A percentile compares a stretch with the other conserved stretches of the same genome.
These are phyloP conservation scores for Urocyon cinereoargenteus DNA, from an alignment of 2,797 vertebrate genomes.

Conservation along the genomic window DNA sequence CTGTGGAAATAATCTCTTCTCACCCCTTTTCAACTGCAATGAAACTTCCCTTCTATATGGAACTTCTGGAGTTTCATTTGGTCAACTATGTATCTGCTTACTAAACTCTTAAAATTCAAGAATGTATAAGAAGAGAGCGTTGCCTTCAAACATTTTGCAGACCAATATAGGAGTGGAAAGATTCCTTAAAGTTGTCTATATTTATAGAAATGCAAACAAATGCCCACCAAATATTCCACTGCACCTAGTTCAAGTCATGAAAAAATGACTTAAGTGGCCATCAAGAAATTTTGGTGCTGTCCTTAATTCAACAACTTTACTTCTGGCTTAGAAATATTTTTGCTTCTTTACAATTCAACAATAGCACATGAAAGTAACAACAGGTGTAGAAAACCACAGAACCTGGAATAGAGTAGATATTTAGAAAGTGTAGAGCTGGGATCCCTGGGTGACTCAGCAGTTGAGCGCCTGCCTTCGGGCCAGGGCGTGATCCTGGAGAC, in stretches of 20 bases:
- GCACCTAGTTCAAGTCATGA: background rate
- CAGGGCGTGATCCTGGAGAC: no score
- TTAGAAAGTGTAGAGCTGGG: background rate
- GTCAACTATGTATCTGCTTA: background rate
- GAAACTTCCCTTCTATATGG: background rate
- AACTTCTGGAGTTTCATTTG: background rate
- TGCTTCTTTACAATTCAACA: background rate
- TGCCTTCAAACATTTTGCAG: background rate
- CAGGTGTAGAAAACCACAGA: background rate
- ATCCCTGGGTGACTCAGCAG: no score
- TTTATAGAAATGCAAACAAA: background rate
- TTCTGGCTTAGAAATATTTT: background rate
- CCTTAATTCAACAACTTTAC: background rate
- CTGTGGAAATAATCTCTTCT: background rate
- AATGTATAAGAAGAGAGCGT: background rate
- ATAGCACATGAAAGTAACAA: background rate
- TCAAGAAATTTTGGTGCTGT: background rate
- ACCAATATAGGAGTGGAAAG: background rate
- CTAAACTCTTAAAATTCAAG: conserved; percentile 14
- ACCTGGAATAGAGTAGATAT: background rate
- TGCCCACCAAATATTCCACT: background rate
- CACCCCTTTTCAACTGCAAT: background rate
- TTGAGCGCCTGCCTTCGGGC: no score
- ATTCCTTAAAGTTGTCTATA: background rate
- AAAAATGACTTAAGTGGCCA: background rate